Conservation (phyloP, 2,113 vertebrate genomes). For the Cavia porcellus region DNA sequence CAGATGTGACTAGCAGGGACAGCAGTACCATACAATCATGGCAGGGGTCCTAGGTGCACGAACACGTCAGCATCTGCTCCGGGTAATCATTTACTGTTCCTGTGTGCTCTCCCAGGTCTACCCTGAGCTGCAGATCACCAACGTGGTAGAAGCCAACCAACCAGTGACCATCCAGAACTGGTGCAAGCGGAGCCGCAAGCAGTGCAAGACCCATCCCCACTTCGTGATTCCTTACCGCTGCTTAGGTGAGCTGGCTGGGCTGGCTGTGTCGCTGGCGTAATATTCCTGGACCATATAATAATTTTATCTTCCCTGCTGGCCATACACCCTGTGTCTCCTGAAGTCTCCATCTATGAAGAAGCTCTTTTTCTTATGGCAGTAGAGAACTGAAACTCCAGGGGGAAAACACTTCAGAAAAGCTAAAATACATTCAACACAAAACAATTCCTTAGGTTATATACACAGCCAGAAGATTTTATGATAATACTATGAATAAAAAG, state of each 20-base stretch:
- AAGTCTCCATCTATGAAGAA: background rate
- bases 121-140: constrained; percentile 98
- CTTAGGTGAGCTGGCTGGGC: constrained; percentile 90
- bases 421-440: background rate
- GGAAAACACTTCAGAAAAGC: background rate
- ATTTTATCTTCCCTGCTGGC: no score
- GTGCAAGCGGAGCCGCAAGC: constrained; percentile 97
- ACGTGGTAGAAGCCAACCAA: constrained; percentile 99
- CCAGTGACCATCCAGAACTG: constrained; percentile 98
- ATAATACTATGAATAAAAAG: background rate
- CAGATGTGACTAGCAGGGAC: no score
- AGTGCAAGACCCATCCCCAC: constrained; percentile 94
- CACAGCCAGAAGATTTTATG: background rate
- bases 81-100: background rate
- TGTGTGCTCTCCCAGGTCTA: constrained; percentile 91
- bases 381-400: background rate
- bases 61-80: fast-evolving
- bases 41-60: fast-evolving
- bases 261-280: fast-evolving
- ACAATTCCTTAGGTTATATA: background rate
- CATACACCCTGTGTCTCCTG: background rate
- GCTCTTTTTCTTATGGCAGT: background rate
- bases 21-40: background rate
- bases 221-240: constrained; percentile 99
- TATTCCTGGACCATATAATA: background rate